Evolutionary conservation across 2,888 invertebrate species (phyloP), one percentile per base, ranked within the genome.

Genomic region (Sycophila texana): DNA sequence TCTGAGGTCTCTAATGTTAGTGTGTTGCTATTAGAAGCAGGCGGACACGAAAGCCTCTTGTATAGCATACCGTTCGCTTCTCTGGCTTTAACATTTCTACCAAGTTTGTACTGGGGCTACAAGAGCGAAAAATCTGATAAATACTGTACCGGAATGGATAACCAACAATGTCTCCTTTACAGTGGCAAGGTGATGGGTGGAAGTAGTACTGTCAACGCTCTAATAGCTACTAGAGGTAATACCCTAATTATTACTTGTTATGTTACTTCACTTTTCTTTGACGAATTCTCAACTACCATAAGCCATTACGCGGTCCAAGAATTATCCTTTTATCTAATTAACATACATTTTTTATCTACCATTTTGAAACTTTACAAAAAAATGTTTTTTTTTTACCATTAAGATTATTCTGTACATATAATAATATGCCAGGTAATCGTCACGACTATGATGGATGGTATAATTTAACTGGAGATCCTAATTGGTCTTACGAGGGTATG

Each of bases 401-500:
- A n/a, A n/a, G n/a, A n/a, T n/a, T n/a, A n/a, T n/a, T n/a, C n/a
- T n/a, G n/a, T n/a, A n/a, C n/a, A n/a, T n/a, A n/a, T n/a, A n/a
- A n/a, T n/a, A n/a, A n/a, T n/a, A n/a, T n/a, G n/a, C n/a, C 14
- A 61, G 39, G 39, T 4, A 63, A 55, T 13, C 14, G 12, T 3
- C 53, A 12, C 13, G 53, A 53, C n/a, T 53, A 53, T 39, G 39
- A 39, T 7, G 39, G 4, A 7, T 39, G 39, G 39, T 39, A 39
- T 39, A 39, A 39, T 7, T n/a, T 53, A 4, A 58, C 58, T 2
- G 58, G 58, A 14, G 58, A 58, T 58, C 90, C 94, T 94, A 81
- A 94, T 93, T 65, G 92, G 93, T 80, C 93, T 95, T 18, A 68
- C 66, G 0, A 66, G 61, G 13, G 72, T 70, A 39, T 53, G 53